Conservation (phyloP, 2,888 invertebrate species). For the Nephrotoma guestfalica region DNA sequence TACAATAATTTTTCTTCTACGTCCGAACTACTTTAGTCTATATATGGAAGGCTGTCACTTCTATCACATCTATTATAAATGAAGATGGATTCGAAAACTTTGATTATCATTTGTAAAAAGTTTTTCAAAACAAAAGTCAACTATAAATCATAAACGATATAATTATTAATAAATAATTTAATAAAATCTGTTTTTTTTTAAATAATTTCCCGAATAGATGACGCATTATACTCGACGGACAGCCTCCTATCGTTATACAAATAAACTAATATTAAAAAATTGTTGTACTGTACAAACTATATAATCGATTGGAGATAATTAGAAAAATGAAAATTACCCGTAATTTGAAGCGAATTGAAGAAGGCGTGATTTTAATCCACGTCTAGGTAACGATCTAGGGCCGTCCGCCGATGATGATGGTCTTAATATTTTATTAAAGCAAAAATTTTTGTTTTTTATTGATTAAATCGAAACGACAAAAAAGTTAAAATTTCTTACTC, state of each 20-base stretch:
- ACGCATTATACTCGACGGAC: conserved; percentile 7
- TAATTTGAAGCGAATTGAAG: conserved; percentile 78
- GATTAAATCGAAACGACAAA: not conserved
- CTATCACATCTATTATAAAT: conserved; percentile 5
- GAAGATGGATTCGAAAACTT: conserved; percentile 29
- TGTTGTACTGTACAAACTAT: not conserved
- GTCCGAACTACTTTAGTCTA: not conserved
- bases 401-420: conserved; percentile 53
- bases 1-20: not conserved
- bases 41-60: conserved; percentile 26
- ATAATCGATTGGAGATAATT: not conserved
- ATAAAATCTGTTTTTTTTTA: not conserved
- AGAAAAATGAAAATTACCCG: conserved; percentile 44
- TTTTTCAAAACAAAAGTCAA: not conserved
- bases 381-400: conserved; percentile 76
- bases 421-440: conserved; percentile 18
- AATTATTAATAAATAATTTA: not conserved
- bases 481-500: conserved; percentile 58
- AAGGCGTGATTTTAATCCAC: conserved; percentile 80
- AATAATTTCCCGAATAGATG: not conserved
- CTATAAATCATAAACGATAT: not conserved
- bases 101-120: conserved; percentile 16
- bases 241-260: conserved; percentile 9
- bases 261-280: not conserved
- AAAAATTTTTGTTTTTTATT: not conserved